phyloP scores from a whole-genome alignment of 1,140 invertebrate species.

The Drosophila insularis region DNA sequence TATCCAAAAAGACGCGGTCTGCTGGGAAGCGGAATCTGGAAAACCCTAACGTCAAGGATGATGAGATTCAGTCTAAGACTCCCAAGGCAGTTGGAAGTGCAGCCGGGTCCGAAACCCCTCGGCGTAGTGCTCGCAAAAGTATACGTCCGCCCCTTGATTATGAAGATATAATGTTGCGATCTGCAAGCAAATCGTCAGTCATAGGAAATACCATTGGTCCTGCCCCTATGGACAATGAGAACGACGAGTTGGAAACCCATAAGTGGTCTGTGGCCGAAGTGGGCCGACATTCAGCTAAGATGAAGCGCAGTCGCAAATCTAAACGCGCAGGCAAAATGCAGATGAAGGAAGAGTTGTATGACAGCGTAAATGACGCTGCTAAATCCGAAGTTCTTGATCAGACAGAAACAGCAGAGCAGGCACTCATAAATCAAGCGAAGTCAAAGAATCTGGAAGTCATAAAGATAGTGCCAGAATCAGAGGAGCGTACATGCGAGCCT shows the following conservation, averaged over 20 bases:
- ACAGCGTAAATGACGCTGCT: background rate
- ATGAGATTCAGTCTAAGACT: background rate
- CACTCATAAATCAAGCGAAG: background rate
- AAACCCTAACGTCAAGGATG: background rate
- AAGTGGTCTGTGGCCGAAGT: conserved; percentile 61
- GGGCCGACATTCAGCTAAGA: conserved; percentile 49
- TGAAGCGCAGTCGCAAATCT: conserved; percentile 51
- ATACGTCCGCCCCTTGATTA: conserved; percentile 66
- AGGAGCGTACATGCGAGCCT: background rate
- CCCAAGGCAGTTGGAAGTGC: conserved; percentile 10
- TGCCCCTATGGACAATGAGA: background rate
- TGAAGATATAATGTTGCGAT: conserved; percentile 62
- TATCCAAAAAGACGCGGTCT: background rate
- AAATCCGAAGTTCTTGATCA: background rate
- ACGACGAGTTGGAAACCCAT: background rate
- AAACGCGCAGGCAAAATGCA: conserved; percentile 27
- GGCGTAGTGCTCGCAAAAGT: conserved; percentile 69
- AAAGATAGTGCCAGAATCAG: background rate
- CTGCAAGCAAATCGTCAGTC: conserved; percentile 36
- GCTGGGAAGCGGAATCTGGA: background rate
- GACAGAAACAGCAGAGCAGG: background rate
- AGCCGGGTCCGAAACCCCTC: conserved; percentile 46
- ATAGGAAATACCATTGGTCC: background rate
- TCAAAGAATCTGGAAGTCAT: background rate
- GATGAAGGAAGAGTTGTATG: background rate